These are phyloP conservation scores for Lasioglossum pauxillum DNA, from an alignment of 2,888 invertebrate species.

Conservation along the genomic window DNA sequence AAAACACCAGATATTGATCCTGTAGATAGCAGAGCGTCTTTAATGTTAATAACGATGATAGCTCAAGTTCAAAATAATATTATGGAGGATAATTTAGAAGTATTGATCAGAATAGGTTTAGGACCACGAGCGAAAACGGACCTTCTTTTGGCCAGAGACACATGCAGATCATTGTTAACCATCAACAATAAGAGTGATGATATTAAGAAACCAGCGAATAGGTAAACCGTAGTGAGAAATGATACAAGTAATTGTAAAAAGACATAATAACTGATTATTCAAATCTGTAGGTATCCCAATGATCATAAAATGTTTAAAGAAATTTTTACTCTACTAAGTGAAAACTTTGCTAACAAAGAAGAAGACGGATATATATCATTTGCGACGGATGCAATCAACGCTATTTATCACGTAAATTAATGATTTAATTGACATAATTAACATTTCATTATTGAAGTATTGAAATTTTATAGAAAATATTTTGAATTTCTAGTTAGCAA, in stretches of 20 bases:
- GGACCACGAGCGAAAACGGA: conserved; percentile 85
- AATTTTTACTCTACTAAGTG: conserved; percentile 85
- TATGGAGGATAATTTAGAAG: conserved; percentile 89
- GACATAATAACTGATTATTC: conserved; percentile 32
- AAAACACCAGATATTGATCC: conserved; percentile 89
- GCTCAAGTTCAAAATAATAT: conserved; percentile 87
- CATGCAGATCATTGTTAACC: conserved; percentile 87
- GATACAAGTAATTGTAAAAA: conserved; percentile 17
- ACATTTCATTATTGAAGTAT: neutral
- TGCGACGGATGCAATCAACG: conserved; percentile 86
- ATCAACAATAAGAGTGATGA: conserved; percentile 83
- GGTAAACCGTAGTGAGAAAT: conserved; percentile 69
- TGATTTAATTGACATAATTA: neutral
- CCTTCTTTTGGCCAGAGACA: conserved; percentile 86
- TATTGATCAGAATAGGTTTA: conserved; percentile 90
- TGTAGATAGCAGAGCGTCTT: conserved; percentile 90
- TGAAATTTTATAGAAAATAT: conserved; percentile 4
- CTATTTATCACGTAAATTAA: conserved; percentile 86
- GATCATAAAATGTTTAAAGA: conserved; percentile 86
- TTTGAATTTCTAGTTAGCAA: conserved; percentile 85
- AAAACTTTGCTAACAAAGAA: conserved; percentile 83
- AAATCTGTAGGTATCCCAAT: conserved; percentile 81
- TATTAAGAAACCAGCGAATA: conserved; percentile 80
- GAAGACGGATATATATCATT: conserved; percentile 86
- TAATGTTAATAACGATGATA: conserved; percentile 92